Conservation (phyloP, 2,113 vertebrate genomes). For the Chloebia gouldiae region DNA sequence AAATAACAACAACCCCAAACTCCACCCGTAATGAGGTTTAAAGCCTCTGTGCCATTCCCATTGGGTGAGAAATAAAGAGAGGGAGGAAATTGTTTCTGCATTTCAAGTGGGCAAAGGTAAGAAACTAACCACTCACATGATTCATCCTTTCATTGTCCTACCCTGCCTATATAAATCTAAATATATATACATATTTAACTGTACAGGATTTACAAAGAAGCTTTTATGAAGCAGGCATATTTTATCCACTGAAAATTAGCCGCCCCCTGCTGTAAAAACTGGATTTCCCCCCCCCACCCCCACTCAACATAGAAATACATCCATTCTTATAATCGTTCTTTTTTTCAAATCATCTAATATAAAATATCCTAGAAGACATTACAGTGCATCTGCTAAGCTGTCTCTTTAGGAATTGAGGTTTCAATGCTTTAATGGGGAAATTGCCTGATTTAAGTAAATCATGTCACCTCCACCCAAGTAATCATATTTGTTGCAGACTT, state of each 20-base stretch:
- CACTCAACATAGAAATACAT: constrained; percentile 51
- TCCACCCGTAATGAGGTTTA: not conserved
- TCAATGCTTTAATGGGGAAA: constrained; percentile 65
- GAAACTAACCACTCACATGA: not conserved
- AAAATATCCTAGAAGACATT: constrained; percentile 50
- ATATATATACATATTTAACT: constrained; percentile 44
- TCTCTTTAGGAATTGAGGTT: constrained; percentile 56
- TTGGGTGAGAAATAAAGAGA: not conserved
- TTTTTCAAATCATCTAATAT: constrained; percentile 62
- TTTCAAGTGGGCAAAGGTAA: not conserved
- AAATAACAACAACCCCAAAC: not conserved
- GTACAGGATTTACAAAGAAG: constrained; percentile 23
- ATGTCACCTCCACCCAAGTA: constrained; percentile 57
- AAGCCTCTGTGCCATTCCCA: not conserved
- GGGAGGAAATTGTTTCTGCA: not conserved
- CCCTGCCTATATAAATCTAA: not conserved
- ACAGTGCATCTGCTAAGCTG: constrained; percentile 62
- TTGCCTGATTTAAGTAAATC: constrained; percentile 65
- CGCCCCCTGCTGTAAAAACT: constrained; percentile 56
- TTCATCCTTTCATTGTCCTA: constrained; percentile 28
- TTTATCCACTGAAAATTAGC: constrained; percentile 60
- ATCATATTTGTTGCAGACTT: constrained; percentile 63
- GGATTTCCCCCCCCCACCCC: not conserved
- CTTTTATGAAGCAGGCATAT: not conserved
- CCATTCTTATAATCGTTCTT: constrained; percentile 69